Conservation (phyloP, 2,113 vertebrate genomes). For the Pygathrix nemaeus region DNA sequence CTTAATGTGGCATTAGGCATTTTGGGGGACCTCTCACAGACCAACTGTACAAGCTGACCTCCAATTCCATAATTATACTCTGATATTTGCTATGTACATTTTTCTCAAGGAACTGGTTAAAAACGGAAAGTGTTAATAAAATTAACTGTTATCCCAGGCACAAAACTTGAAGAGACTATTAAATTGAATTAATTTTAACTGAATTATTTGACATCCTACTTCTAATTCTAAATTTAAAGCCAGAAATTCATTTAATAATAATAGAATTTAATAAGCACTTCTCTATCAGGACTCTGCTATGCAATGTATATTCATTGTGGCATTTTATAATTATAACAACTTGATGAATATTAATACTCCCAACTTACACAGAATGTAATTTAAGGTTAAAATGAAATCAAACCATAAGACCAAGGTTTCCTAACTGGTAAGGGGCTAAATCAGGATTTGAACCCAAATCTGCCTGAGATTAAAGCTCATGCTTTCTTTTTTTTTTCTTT, state of each 20-base stretch:
- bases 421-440: neutral
- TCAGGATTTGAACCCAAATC: neutral
- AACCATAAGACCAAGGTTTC: neutral
- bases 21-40: neutral
- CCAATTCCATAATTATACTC: neutral
- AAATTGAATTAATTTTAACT: neutral
- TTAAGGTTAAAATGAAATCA: neutral
- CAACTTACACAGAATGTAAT: neutral
- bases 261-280: neutral
- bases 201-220: neutral
- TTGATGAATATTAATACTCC: neutral
- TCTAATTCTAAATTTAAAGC: neutral
- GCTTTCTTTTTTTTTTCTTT: neutral
- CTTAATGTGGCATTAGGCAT: neutral
- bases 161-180: neutral
- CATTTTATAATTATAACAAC: neutral
- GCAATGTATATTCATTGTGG: neutral
- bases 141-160: neutral
- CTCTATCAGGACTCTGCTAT: neutral
- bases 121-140: neutral
- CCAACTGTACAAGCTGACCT: neutral
- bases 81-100: neutral
- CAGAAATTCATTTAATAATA: neutral
- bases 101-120: neutral
- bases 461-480: neutral